These are phyloP conservation scores for Cynodonichthys magdalenae DNA, from an alignment of 2,797 vertebrate genomes.

Conservation along the genomic window DNA sequence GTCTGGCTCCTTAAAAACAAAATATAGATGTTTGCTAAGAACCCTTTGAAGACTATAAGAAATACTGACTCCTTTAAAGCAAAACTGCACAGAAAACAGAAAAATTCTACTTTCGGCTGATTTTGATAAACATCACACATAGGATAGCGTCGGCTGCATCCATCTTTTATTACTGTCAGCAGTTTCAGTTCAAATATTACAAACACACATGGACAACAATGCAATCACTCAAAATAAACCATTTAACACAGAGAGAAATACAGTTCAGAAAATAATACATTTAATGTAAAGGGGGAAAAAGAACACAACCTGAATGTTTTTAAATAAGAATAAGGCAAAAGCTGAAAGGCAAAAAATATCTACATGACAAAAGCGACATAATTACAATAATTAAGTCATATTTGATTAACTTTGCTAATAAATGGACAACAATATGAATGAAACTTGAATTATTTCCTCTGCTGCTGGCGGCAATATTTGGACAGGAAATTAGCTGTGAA, in stretches of 20 bases:
- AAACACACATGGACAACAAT: constrained; percentile 66
- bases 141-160: constrained; percentile 48
- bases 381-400: constrained; percentile 49
- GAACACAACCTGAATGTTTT: constrained; percentile 58
- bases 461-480: constrained; percentile 44
- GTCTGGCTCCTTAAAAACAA: no score
- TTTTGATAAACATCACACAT: neutral
- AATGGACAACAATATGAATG: constrained; percentile 52
- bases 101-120: neutral
- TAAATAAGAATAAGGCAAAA: constrained; percentile 65
- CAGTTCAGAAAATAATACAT: constrained; percentile 47
- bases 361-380: constrained; percentile 51
- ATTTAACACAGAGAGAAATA: constrained; percentile 53
- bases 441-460: constrained; percentile 60
- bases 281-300: constrained; percentile 41
- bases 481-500: constrained; percentile 67
- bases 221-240: constrained; percentile 63
- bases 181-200: constrained; percentile 69
- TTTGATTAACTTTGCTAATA: constrained; percentile 48
- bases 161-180: constrained; percentile 62
- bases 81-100: no score
- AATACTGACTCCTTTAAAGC: neutral
- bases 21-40: no score
- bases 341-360: constrained; percentile 67
- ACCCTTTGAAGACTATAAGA: no score